These are phyloP conservation scores for Apostichopus leukothele DNA, from an alignment of 53 echinoderm and acorn worm genomes.

Conservation along the genomic window DNA sequence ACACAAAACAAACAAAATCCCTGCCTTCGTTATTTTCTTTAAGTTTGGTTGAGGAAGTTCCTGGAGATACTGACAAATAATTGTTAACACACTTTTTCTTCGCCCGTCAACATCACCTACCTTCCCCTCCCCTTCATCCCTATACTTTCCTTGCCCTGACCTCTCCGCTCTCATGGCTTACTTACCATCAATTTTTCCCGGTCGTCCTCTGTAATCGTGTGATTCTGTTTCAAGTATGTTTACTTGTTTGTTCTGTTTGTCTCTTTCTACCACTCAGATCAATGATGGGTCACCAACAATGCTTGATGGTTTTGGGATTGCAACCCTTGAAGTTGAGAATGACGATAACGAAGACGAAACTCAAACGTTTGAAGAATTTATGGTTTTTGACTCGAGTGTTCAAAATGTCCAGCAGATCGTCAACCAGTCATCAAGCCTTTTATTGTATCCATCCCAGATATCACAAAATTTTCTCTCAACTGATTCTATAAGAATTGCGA, in stretches of 20 bases:
- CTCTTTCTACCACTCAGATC: neutral
- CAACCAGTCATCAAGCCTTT: neutral
- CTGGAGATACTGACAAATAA: too few relatives aligned
- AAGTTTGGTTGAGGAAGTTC: too few relatives aligned
- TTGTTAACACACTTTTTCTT: too few relatives aligned
- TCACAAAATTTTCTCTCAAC: neutral
- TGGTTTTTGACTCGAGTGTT: neutral
- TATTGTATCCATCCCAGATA: constrained; percentile 6
- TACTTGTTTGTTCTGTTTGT: neutral
- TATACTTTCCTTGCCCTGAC: neutral
- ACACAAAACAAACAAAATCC: too few relatives aligned
- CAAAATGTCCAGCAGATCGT: neutral
- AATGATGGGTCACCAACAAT: neutral
- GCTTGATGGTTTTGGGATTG: constrained; percentile 19
- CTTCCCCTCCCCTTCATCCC: neutral
- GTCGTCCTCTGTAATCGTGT: too few relatives aligned
- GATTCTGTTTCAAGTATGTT: neutral
- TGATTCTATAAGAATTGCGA: constrained; percentile 6
- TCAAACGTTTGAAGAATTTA: neutral
- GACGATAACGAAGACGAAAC: neutral
- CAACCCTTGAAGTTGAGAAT: neutral
- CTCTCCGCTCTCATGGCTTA: neutral
- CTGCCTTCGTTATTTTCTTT: too few relatives aligned
- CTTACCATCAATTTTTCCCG: too few relatives aligned
- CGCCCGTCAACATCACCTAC: too few relatives aligned